Evolutionary conservation across 2,797 vertebrate species (phyloP).

Genomic region (Tapirus indicus): DNA sequence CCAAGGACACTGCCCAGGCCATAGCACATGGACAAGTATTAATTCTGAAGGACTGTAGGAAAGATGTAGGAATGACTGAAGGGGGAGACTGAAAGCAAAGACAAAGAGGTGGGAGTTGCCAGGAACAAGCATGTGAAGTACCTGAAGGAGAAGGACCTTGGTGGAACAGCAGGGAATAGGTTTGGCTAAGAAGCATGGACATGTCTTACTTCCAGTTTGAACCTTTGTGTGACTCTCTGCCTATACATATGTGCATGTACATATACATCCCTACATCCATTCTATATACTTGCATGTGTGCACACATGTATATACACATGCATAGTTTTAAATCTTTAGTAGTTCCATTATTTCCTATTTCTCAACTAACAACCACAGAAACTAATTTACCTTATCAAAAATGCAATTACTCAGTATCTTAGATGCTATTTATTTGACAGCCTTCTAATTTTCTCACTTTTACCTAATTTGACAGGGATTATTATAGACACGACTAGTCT

Average conservation of each 20-base stretch:
- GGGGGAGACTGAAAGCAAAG: not conserved
- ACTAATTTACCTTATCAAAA: constrained; percentile 88
- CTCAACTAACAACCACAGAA: constrained; percentile 83
- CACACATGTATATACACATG: not conserved
- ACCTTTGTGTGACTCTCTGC: not conserved
- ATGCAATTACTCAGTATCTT: constrained; percentile 88
- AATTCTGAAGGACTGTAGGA: not conserved
- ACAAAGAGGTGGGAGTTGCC: not conserved
- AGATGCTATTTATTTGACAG: constrained; percentile 88
- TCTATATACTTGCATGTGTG: not conserved
- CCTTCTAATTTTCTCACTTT: constrained; percentile 89
- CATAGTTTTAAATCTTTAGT: not conserved
- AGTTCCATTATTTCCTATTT: constrained; percentile 61
- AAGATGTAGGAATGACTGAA: not conserved
- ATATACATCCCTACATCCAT: not conserved
- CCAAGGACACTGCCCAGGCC: no score
- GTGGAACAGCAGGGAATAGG: fast-evolving
- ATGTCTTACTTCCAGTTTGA: not conserved
- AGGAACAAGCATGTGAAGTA: fast-evolving
- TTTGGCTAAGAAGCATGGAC: fast-evolving
- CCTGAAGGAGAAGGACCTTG: not conserved
- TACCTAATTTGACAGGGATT: constrained; percentile 90
- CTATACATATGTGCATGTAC: not conserved
- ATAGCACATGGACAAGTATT: not conserved
- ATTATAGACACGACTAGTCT: constrained; percentile 88